Percentiles rank a stretch among this genome's conserved stretches.
Evolutionary conservation across 2,113 vertebrate species (phyloP).

Genomic region (Lophura nycthemera): DNA sequence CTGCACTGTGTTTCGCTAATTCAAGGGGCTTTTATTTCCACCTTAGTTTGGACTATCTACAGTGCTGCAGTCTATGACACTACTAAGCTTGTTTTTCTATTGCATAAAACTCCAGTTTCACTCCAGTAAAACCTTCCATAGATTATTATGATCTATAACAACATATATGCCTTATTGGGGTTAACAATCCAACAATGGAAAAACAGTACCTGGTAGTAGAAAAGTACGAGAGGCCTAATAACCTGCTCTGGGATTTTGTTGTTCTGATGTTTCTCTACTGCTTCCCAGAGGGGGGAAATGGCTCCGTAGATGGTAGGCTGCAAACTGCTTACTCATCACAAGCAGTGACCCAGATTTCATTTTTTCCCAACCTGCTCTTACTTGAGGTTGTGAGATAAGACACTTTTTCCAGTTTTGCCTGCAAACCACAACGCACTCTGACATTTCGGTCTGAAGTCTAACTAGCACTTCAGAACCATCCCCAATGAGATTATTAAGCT

Average conservation of each 20-base stretch:
- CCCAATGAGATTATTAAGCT: background rate
- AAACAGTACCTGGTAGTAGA: background rate
- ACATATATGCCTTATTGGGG: background rate
- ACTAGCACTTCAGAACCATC: background rate
- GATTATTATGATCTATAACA: background rate
- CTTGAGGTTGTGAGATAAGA: slow-evolving; percentile 30
- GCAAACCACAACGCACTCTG: background rate
- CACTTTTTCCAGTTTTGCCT: slow-evolving; percentile 27
- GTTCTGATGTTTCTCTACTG: slow-evolving; percentile 6
- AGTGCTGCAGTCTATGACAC: background rate
- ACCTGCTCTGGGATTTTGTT: slow-evolving; percentile 43
- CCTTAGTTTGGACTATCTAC: background rate
- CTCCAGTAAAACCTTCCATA: background rate
- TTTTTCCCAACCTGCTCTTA: background rate
- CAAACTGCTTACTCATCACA: slow-evolving; percentile 56
- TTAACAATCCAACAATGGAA: background rate
- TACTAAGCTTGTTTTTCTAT: background rate
- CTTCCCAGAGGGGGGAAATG: background rate
- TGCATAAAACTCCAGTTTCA: background rate
- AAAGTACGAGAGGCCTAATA: slow-evolving; percentile 14
- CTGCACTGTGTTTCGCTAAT: background rate
- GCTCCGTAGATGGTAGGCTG: background rate
- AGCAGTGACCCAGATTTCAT: slow-evolving; percentile 56
- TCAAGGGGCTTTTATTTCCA: background rate
- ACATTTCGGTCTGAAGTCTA: slow-evolving; percentile 13